phyloP scores from a whole-genome alignment of 2,113 vertebrate species.

The Dicentrarchus labrax region DNA sequence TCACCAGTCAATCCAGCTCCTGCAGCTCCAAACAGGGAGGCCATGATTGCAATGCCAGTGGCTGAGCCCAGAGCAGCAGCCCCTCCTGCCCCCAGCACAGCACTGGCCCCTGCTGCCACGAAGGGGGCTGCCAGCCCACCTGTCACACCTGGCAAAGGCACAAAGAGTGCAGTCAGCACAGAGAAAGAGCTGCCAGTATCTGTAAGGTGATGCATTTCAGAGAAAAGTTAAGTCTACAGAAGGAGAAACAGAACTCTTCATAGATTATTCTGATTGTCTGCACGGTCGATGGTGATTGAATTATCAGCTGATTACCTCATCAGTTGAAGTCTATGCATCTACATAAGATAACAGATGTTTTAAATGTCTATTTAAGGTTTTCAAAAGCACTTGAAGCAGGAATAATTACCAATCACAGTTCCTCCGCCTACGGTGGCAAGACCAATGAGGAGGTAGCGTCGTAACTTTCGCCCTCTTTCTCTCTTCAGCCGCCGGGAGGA shows the following conservation, averaged over 20 bases:
- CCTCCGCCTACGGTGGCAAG: conserved; percentile 94
- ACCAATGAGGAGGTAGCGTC: conserved; percentile 94
- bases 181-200: neutral
- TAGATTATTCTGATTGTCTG: neutral
- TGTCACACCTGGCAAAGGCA: conserved; percentile 88
- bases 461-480: conserved; percentile 89
- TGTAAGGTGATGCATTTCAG: neutral
- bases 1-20: conserved; percentile 95
- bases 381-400: neutral
- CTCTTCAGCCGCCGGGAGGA: conserved; percentile 87
- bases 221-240: neutral
- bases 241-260: neutral
- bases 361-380: neutral
- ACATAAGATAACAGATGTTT: neutral
- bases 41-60: conserved; percentile 95
- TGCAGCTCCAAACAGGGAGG: conserved; percentile 95
- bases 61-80: conserved; percentile 92
- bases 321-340: neutral
- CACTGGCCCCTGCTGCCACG: conserved; percentile 91
- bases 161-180: neutral
- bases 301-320: neutral
- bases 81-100: conserved; percentile 92
- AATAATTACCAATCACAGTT: conserved; percentile 91
- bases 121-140: conserved; percentile 96
- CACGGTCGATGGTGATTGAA: neutral